Evolutionary conservation across 2,888 invertebrate genomes (phyloP), one percentile per base, ranked within the genome.

Genomic region (Uropetala carovei): DNA sequence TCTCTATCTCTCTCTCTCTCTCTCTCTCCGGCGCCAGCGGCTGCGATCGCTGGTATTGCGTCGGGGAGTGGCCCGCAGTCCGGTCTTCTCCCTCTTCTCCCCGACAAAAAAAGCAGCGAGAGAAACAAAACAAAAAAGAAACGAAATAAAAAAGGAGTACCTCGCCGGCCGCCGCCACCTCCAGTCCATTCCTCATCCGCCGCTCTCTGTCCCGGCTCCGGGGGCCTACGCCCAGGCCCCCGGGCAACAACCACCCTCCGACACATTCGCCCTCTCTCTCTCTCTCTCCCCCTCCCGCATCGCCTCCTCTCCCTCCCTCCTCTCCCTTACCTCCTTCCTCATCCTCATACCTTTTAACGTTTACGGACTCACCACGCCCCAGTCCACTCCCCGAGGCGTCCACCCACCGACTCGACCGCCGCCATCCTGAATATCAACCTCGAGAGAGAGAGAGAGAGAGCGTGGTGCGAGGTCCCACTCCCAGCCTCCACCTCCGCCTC

Each of bases 211-310:
- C 58, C 85, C 18, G 89, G 89, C 89, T 89, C n/a, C 43, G 43
- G 89, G 89, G 89, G 89, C 89, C 89, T 30, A 89, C 89, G 89
- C 89, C 89, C 89, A 89, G 30, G 89, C 64, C 89, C 89, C 43
- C 43, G 89, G 89, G 89, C 89, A 89, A 13, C 43, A 43, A 60
- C 86, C 86, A 86, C 86, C 86, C 86, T 89, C 59, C 89, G 89
- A 89, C 60, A 89, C 64, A 86, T 59, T 86, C 86, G 8, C 30
- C 30, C 43, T 10, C 64, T 13, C 64, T 18, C 16, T 13, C 64
- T n/a, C 7, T 8, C 43, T 7, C n/a, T 18, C 3, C 5, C 83
- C 83, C 18, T 16, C n/a, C n/a, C n/a, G n/a, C n/a, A n/a, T n/a
- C n/a, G n/a, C 1, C 10, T 10, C 18, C 9, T 3, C 11, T 11